These are phyloP conservation scores for Stegodyphus dumicola DNA, from an alignment of 1,140 invertebrate species.

Conservation along the genomic window DNA sequence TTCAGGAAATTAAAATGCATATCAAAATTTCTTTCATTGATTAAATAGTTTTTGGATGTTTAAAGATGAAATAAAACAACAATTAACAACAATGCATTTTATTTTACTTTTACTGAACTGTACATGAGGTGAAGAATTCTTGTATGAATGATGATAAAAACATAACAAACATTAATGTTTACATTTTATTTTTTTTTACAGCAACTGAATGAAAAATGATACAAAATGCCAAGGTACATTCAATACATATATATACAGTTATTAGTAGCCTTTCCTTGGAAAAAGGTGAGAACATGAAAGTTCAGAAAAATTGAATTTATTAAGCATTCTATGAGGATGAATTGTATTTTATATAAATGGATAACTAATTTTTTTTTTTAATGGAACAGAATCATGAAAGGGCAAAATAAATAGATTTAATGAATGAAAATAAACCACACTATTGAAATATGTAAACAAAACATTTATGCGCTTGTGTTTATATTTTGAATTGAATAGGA, in stretches of 20 bases:
- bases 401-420: not conserved
- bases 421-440: not conserved
- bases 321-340: not conserved
- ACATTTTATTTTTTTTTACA: not conserved
- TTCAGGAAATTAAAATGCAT: too few species aligned
- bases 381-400: not conserved
- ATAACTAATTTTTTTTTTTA: not conserved
- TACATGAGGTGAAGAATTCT: not conserved
- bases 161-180: not conserved
- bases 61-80: too few species aligned
- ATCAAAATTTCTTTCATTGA: too few species aligned
- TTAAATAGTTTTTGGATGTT: too few species aligned
- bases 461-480: not conserved
- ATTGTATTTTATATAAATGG: not conserved
- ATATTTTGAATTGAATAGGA: not conserved
- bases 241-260: not conserved
- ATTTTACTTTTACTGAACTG: not conserved
- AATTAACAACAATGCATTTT: not conserved
- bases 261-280: not conserved
- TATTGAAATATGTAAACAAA: not conserved
- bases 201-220: not conserved
- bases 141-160: not conserved
- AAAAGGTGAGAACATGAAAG: not conserved
- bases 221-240: not conserved
- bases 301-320: not conserved